A percentile compares a stretch with the other conserved stretches of the same genome.
Evolutionary conservation across 2,797 vertebrate genomes (phyloP).

Genomic region (Melanogrammus aeglefinus): DNA sequence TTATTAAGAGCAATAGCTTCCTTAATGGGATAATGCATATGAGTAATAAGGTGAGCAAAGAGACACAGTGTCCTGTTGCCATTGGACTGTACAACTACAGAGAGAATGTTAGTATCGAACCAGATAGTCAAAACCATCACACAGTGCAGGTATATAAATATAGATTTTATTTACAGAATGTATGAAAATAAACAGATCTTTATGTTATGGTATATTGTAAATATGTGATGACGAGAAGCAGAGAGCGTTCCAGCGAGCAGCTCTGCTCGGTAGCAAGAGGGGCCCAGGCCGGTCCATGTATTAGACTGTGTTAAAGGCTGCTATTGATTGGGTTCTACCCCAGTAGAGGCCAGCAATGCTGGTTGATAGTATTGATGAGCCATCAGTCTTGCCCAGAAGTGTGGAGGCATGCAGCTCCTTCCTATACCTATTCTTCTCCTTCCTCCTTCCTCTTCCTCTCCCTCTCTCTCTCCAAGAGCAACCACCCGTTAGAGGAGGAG

Average conservation of each 20-base stretch:
- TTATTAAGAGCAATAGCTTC: too few species aligned
- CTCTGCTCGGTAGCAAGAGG: background rate
- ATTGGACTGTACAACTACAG: too few species aligned
- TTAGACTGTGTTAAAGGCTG: conserved; percentile 71
- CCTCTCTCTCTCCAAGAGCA: conserved; percentile 27
- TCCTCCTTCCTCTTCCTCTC: conserved; percentile 42
- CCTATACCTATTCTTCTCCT: background rate
- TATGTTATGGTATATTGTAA: too few species aligned
- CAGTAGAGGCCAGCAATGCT: conserved; percentile 86
- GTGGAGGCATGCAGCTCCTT: conserved; percentile 89
- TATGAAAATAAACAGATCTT: too few species aligned
- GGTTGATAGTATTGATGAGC: conserved; percentile 99
- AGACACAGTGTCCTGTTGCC: too few species aligned
- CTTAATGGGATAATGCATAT: too few species aligned
- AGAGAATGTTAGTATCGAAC: too few species aligned
- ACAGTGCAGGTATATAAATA: too few species aligned
- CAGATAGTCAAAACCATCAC: too few species aligned
- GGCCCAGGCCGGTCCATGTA: conserved; percentile 82
- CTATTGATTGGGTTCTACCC: conserved; percentile 95
- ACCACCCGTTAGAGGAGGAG: conserved; percentile 51
- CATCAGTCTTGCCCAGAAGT: conserved; percentile 91
- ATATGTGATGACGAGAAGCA: too few species aligned
- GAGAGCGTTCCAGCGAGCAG: background rate
- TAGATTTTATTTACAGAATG: too few species aligned
- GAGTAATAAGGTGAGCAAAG: too few species aligned